Evolutionary conservation across 1,140 invertebrate species (phyloP).

Genomic region (Brachionus paranguensis): DNA sequence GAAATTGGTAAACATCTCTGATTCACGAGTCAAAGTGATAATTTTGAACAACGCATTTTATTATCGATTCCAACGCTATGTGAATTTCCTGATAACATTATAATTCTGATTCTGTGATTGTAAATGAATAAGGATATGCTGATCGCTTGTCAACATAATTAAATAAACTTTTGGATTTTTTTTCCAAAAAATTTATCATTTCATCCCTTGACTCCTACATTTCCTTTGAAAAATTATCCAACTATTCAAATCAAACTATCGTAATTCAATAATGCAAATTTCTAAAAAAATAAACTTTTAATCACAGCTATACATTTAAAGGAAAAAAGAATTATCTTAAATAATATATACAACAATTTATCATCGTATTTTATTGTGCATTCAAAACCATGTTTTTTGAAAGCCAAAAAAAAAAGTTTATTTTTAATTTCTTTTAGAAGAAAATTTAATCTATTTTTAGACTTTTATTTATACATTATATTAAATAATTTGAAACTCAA

Average conservation of each 20-base stretch:
- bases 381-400: not conserved
- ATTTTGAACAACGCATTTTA: not conserved
- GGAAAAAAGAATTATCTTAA: not conserved
- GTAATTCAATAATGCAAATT: not conserved
- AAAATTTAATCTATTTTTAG: too few species aligned
- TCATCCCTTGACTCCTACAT: not conserved
- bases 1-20: not conserved
- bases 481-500: not conserved
- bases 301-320: not conserved
- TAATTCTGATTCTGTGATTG: not conserved
- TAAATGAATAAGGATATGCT: not conserved
- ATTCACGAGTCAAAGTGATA: not conserved
- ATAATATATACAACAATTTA: too few species aligned
- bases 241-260: not conserved
- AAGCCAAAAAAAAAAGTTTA: not conserved
- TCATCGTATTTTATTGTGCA: too few species aligned
- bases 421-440: not conserved
- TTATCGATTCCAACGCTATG: not conserved
- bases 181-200: slow-evolving; percentile 10
- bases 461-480: too few species aligned
- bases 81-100: not conserved
- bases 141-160: not conserved
- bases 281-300: not conserved
- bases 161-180: not conserved
- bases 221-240: not conserved